Conservation (phyloP, 2,888 invertebrate genomes). For the Elegia similella region DNA sequence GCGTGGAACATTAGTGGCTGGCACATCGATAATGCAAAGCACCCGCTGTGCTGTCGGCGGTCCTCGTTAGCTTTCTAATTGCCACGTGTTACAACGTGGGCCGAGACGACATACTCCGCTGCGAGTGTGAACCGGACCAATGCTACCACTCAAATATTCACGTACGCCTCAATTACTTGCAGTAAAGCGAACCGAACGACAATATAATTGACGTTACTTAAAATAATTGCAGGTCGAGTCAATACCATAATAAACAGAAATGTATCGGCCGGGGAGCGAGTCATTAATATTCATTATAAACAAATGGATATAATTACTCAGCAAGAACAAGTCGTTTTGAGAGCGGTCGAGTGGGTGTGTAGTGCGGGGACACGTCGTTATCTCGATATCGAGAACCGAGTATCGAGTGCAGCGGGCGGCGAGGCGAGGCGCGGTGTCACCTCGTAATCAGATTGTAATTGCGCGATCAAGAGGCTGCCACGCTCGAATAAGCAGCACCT, state of each 20-base stretch:
- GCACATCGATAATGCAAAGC: conserved; percentile 65
- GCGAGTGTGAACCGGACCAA: conserved; percentile 36
- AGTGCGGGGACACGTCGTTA: conserved; percentile 66
- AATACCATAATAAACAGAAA: conserved; percentile 63
- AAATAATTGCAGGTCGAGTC: conserved; percentile 64
- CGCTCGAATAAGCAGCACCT: conserved; percentile 51
- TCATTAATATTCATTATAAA: conserved; percentile 76
- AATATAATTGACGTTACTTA: conserved; percentile 62
- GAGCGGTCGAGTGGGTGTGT: conserved; percentile 61
- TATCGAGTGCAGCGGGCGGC: conserved; percentile 13
- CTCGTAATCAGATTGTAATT: conserved; percentile 70
- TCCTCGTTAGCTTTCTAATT: conserved; percentile 60
- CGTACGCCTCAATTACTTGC: conserved; percentile 44
- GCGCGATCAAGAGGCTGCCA: conserved; percentile 52
- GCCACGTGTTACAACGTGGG: conserved; percentile 33
- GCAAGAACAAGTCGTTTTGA: conserved; percentile 67
- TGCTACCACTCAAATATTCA: conserved; percentile 47
- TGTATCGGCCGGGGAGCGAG: conserved; percentile 50
- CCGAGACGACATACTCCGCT: conserved; percentile 15
- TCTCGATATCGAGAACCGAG: conserved; percentile 58
- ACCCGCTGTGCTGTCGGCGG: conserved; percentile 44
- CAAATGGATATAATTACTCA: conserved; percentile 77
- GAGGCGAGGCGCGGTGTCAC: conserved; percentile 36
- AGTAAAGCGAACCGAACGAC: conserved; percentile 52
- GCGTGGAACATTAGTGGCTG: conserved; percentile 62